phyloP scores from a whole-genome alignment of 1,140 invertebrate genomes.

The Pentalonia nigronervosa region DNA sequence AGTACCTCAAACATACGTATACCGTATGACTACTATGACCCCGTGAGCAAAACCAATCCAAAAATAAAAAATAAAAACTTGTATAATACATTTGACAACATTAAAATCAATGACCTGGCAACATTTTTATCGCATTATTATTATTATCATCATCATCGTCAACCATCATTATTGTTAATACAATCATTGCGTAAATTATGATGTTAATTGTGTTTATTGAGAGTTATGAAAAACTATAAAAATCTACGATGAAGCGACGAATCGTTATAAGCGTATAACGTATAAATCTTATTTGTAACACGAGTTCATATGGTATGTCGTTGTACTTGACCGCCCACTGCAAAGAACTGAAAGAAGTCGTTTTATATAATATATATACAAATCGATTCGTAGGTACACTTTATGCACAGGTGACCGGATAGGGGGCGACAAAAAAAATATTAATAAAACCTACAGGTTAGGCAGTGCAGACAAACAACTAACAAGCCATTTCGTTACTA shows the following conservation, averaged over 20 bases:
- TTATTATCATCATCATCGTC: not conserved
- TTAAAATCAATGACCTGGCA: slow-evolving; percentile 54
- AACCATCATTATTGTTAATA: slow-evolving; percentile 5
- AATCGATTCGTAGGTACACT: slow-evolving; percentile 45
- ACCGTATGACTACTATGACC: not conserved
- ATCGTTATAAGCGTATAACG: not conserved
- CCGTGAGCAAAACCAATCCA: not conserved
- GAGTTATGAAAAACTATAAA: not conserved
- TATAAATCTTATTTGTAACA: slow-evolving; percentile 7
- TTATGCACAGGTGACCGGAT: slow-evolving; percentile 56
- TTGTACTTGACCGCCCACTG: slow-evolving; percentile 49
- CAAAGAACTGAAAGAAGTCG: not conserved
- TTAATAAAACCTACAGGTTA: slow-evolving; percentile 34
- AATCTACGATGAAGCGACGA: slow-evolving; percentile 9
- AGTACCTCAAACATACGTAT: not conserved
- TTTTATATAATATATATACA: slow-evolving; percentile 41
- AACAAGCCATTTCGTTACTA: not conserved
- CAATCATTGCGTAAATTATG: not conserved
- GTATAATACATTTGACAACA: not conserved
- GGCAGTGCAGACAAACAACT: not conserved
- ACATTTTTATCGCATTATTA: not conserved
- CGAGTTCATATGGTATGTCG: slow-evolving; percentile 24
- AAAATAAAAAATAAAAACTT: not conserved
- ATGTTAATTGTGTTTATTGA: slow-evolving; percentile 4
- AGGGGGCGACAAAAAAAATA: slow-evolving; percentile 51